phyloP scores from a whole-genome alignment of 2,888 invertebrate species.

The Athalia rosae region DNA sequence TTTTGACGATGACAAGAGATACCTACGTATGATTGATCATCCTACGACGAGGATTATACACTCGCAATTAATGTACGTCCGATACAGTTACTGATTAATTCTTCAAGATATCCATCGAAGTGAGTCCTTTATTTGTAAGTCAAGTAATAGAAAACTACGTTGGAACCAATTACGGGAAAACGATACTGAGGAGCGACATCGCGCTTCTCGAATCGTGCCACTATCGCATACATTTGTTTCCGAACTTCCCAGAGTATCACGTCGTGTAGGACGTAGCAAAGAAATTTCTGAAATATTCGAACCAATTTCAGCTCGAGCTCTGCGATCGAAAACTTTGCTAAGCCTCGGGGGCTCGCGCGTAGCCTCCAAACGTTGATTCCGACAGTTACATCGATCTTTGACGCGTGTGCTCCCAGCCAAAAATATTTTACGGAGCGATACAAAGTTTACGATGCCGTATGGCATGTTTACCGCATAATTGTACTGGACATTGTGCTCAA shows the following conservation, averaged over 20 bases:
- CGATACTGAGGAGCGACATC: neutral
- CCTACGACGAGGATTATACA: constrained; percentile 28
- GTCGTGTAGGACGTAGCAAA: neutral
- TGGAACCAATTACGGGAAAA: neutral
- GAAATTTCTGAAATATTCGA: constrained; percentile 5
- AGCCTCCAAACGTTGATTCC: constrained; percentile 19
- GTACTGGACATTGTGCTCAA: constrained; percentile 51
- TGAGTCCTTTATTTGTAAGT: constrained; percentile 14
- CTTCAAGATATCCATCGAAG: constrained; percentile 38
- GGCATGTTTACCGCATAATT: constrained; percentile 51
- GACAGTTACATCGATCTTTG: constrained; percentile 26
- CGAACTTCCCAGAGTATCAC: neutral
- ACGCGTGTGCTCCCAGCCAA: constrained; percentile 22
- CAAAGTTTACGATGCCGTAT: constrained; percentile 25
- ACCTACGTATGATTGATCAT: constrained; percentile 37
- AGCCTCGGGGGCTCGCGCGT: constrained; percentile 20
- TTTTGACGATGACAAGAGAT: constrained; percentile 39
- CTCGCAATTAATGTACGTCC: constrained; percentile 38
- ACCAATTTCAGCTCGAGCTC: constrained; percentile 11
- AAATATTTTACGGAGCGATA: constrained; percentile 26
- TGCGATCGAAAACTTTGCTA: constrained; percentile 21
- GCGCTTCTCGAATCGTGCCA: neutral
- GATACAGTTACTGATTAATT: constrained; percentile 43
- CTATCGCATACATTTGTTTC: constrained; percentile 17
- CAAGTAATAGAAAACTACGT: constrained; percentile 6